phyloP scores from a whole-genome alignment of 2,888 invertebrate genomes.

The Drosophila antonietae region DNA sequence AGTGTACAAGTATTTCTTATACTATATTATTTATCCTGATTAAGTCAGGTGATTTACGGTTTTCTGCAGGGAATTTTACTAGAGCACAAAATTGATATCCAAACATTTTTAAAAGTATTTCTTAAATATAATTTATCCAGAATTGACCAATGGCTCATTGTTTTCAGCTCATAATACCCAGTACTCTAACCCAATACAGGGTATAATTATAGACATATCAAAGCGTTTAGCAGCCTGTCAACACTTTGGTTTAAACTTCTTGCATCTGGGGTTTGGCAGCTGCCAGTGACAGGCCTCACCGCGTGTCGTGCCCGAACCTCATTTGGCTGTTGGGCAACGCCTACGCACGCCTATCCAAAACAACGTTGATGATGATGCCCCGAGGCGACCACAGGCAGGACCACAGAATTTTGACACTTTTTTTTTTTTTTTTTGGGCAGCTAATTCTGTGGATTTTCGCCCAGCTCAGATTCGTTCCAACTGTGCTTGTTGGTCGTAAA shows the following conservation, averaged over 20 bases:
- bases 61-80: not conserved
- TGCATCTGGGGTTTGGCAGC: slow-evolving; percentile 36
- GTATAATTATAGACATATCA: slow-evolving; percentile 49
- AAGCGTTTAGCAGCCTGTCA: slow-evolving; percentile 65
- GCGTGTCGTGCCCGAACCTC: slow-evolving; percentile 60
- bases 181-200: slow-evolving; percentile 1
- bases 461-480: slow-evolving; percentile 61
- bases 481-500: slow-evolving; percentile 84
- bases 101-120: not conserved
- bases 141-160: too few species aligned
- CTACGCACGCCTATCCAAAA: slow-evolving; percentile 38
- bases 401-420: slow-evolving; percentile 64
- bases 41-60: too few species aligned
- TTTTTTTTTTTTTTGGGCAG: slow-evolving; percentile 49
- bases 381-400: slow-evolving; percentile 47
- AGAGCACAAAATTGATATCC: not conserved
- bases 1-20: too few species aligned
- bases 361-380: slow-evolving; percentile 44
- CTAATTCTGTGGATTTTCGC: slow-evolving; percentile 51
- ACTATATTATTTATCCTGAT: too few species aligned
- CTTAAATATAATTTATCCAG: not conserved
- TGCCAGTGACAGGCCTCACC: slow-evolving; percentile 64
- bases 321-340: slow-evolving; percentile 62
- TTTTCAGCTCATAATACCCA: not conserved
- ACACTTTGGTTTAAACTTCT: slow-evolving; percentile 49